These are phyloP conservation scores for Eulemur coronatus DNA, from an alignment of 2,797 vertebrate genomes.

Conservation along the genomic window DNA sequence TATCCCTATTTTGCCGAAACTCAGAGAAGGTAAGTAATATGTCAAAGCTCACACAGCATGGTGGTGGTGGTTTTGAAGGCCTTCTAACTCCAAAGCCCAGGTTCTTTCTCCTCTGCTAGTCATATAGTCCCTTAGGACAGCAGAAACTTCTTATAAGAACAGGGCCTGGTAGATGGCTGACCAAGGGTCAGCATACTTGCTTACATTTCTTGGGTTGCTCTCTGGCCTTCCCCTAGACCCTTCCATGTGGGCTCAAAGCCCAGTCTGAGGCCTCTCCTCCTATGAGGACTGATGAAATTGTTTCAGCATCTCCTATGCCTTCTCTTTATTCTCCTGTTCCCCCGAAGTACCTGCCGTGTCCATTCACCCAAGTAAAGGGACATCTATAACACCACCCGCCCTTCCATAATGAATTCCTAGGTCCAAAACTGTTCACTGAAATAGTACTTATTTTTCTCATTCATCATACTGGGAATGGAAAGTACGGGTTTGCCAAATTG, in stretches of 20 bases:
- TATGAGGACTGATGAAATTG: background rate
- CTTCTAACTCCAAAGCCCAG: background rate
- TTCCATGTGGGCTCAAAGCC: background rate
- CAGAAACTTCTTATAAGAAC: background rate
- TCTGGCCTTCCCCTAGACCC: background rate
- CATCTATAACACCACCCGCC: background rate
- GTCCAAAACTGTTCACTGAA: background rate
- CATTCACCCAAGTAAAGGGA: background rate
- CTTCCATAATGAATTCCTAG: background rate
- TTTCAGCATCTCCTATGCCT: background rate
- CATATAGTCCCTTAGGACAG: background rate
- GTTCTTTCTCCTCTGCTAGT: background rate
- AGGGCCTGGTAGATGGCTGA: background rate
- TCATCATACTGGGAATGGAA: conserved; percentile 29
- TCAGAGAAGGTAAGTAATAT: background rate
- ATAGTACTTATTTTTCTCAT: background rate
- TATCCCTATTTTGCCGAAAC: background rate
- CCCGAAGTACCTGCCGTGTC: background rate
- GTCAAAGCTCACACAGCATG: background rate
- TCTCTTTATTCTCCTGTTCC: background rate
- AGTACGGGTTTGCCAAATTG: background rate
- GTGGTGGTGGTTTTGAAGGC: background rate
- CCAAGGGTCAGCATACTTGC: background rate
- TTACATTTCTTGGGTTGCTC: background rate
- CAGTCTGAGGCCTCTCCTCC: background rate